A percentile compares a stretch with the other conserved stretches of the same genome.
Conservation (phyloP, 2,797 vertebrate species). For the Xerus rutilus region DNA sequence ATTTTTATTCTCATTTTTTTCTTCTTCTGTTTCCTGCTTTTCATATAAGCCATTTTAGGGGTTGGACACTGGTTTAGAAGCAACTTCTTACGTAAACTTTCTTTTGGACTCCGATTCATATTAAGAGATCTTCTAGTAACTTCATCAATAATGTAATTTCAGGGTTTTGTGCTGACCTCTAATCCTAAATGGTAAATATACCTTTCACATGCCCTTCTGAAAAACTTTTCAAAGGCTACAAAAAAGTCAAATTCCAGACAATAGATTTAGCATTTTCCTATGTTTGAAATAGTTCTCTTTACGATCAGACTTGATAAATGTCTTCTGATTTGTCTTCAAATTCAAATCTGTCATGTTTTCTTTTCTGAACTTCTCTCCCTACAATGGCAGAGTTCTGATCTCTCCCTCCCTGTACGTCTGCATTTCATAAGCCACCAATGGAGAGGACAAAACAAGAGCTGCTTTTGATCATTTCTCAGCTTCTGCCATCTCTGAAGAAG, state of each 20-base stretch:
- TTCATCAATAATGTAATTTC: slow-evolving; percentile 66
- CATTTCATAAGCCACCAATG: neutral
- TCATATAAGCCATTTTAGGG: neutral
- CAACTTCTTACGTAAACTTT: slow-evolving; percentile 17
- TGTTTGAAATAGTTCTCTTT: slow-evolving; percentile 32
- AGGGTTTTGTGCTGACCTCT: slow-evolving; percentile 57
- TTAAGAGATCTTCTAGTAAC: neutral
- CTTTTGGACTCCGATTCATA: neutral
- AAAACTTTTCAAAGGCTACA: slow-evolving; percentile 45
- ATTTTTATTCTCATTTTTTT: neutral
- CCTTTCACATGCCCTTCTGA: slow-evolving; percentile 26
- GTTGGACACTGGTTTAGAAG: neutral
- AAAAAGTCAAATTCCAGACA: slow-evolving; percentile 50
- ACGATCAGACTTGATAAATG: neutral
- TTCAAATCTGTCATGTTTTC: neutral
- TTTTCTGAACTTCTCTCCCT: neutral
- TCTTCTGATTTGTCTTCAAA: neutral
- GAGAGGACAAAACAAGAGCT: neutral
- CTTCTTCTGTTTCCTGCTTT: neutral
- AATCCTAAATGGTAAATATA: slow-evolving; percentile 45
- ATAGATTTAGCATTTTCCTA: neutral
- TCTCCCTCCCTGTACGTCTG: neutral
- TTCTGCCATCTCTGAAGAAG: neutral
- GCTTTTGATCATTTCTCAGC: neutral
- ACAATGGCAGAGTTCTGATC: neutral